phyloP scores from a whole-genome alignment of 2,888 invertebrate species.

The Apotomis capreana region DNA sequence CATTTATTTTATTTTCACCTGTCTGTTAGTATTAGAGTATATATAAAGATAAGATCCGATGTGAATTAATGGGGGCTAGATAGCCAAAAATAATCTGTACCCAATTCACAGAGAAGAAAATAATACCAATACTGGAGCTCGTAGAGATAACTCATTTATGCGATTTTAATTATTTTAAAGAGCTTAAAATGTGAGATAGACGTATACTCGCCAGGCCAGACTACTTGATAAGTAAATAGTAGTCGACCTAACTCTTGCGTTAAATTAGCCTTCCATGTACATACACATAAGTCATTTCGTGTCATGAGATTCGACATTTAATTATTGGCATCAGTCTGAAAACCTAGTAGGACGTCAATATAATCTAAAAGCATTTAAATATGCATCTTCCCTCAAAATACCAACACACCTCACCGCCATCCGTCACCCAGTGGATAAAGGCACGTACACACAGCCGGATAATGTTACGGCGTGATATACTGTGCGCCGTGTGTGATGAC shows the following conservation, averaged over 20 bases:
- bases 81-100: neutral
- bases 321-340: too few relatives aligned
- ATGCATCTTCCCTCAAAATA: neutral
- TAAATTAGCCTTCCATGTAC: too few relatives aligned
- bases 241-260: too few relatives aligned
- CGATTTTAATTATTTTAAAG: too few relatives aligned
- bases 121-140: too few relatives aligned
- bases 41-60: constrained; percentile 15
- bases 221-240: too few relatives aligned
- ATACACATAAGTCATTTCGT: too few relatives aligned
- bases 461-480: constrained; percentile 76
- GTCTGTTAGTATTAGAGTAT: constrained; percentile 23
- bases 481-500: constrained; percentile 65
- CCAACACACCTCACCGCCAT: neutral
- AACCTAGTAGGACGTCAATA: neutral
- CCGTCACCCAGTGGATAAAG: constrained; percentile 45
- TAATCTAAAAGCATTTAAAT: neutral
- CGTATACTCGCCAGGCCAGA: too few relatives aligned
- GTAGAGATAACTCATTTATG: too few relatives aligned
- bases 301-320: too few relatives aligned
- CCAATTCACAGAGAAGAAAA: too few relatives aligned
- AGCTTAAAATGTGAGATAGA: too few relatives aligned
- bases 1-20: constrained; percentile 30
- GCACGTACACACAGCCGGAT: constrained; percentile 70
- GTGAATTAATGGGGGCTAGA: neutral